These are phyloP conservation scores for Tretioscincus oriximinensis DNA, from an alignment of 2,113 vertebrate species.

Conservation along the genomic window DNA sequence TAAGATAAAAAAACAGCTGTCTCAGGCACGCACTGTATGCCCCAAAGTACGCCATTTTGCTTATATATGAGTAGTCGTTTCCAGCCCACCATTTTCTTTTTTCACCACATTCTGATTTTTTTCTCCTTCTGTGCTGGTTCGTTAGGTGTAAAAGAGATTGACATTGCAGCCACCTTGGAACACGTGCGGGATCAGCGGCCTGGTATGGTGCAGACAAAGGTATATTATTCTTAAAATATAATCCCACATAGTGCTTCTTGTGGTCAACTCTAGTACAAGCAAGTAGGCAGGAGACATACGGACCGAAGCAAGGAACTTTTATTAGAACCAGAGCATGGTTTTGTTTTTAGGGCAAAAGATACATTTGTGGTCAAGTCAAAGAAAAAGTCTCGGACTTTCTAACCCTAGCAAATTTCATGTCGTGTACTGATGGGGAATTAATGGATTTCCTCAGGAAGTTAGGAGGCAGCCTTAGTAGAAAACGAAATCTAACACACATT, in stretches of 20 bases:
- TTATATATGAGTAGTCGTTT: neutral
- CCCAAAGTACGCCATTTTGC: neutral
- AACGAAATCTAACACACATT: too few species aligned
- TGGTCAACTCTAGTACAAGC: neutral
- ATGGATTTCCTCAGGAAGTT: neutral
- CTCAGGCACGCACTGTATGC: neutral
- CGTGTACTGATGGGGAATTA: neutral
- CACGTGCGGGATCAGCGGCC: conserved; percentile 95
- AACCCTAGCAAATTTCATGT: neutral
- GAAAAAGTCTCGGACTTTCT: neutral
- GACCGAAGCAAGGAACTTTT: neutral
- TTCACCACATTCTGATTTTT: neutral
- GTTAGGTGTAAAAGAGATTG: conserved; percentile 96
- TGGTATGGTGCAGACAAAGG: conserved; percentile 93
- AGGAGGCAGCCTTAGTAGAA: too few species aligned
- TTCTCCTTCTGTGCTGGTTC: neutral
- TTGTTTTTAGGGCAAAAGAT: neutral
- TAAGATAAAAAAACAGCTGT: conserved; percentile 59
- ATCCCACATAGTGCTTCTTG: neutral
- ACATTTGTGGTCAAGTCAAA: neutral
- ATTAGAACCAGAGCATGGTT: neutral
- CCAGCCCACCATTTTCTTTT: neutral
- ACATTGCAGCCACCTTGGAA: conserved; percentile 95
- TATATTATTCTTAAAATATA: conserved; percentile 51
- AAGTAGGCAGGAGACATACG: too few species aligned